A percentile compares a stretch with the other conserved stretches of the same genome.
phyloP scores from a whole-genome alignment of 2,113 vertebrate species.

The Ameiurus melas region DNA sequence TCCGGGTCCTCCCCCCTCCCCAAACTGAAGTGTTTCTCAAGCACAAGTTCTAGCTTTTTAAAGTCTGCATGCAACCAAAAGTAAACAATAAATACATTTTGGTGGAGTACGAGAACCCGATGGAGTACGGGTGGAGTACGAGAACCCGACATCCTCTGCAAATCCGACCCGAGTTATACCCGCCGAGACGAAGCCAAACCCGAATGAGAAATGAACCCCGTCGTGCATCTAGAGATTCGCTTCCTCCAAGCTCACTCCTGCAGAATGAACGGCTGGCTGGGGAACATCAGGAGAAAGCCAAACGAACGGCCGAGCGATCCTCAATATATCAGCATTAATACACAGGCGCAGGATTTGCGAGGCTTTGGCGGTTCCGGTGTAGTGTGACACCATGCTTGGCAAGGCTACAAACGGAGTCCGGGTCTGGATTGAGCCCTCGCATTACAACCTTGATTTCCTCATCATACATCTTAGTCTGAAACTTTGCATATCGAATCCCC shows the following conservation, averaged over 20 bases:
- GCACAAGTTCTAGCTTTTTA: too few species aligned
- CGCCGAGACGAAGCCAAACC: neutral
- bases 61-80: too few species aligned
- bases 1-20: fast-evolving
- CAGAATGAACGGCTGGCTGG: slow-evolving; percentile 29
- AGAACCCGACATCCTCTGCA: neutral
- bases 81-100: too few species aligned
- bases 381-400: slow-evolving; percentile 42
- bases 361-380: slow-evolving; percentile 20
- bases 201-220: slow-evolving; percentile 27
- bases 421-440: slow-evolving; percentile 30
- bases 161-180: neutral
- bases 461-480: slow-evolving; percentile 32
- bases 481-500: slow-evolving; percentile 39
- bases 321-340: slow-evolving; percentile 54
- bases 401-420: slow-evolving; percentile 28
- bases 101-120: too few species aligned
- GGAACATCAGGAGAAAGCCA: slow-evolving; percentile 33
- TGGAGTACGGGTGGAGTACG: too few species aligned
- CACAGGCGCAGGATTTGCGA: slow-evolving; percentile 30
- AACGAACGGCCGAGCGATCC: slow-evolving; percentile 23
- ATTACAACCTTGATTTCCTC: slow-evolving; percentile 41
- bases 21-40: too few species aligned
- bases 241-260: slow-evolving; percentile 23
- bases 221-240: slow-evolving; percentile 17